Evolutionary conservation across 2,888 invertebrate genomes (phyloP), one percentile per base, ranked within the genome.

Genomic region (Polydrusus pterygomalis): DNA sequence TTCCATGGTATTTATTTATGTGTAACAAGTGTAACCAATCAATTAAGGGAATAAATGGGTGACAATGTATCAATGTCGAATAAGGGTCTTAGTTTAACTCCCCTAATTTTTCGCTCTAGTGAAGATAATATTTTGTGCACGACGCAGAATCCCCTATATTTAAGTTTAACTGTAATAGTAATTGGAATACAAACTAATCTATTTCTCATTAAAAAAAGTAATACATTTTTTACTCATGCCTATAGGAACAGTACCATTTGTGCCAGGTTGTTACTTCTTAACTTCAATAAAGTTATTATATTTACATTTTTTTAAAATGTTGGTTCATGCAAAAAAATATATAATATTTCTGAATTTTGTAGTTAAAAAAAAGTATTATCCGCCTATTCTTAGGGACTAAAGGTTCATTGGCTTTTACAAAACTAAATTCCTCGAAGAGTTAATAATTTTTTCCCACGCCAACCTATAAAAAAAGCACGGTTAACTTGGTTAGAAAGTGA

Each of bases 21-120:
- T 75, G 71, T 71, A 75, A 68, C 75, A 75, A 75, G 75, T 75
- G 75, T 71, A 75, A 73, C 74, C 77, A 62, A 77, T 77, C 77
- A 74, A 77, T 77, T 77, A 58, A 65, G 49, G 65, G 74, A 65
- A 60, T 60, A 60, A 60, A 60, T 60, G 70, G 77, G 71, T 73
- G 67, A 74, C 77, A 70, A 77, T 77, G 74, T 54, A 77, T 77
- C 77, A 77, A 74, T 70, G 77, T 77, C 74, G 74, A 34, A 45
- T 71, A 63, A 71, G 74, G 77, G 77, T 70, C 77, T 77, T 77
- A 70, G 73, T 60, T 34, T 60, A 70, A 77, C 74, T 74, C 74
- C 74, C 77, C 74, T 74, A 77, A 77, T 77, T 77, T 77, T 74
- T 74, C 77, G 77, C 74, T 77, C 71, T 70, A 68, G 45, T 74